Evolutionary conservation across 2,797 vertebrate genomes (phyloP), one percentile per base, ranked within the genome.

Genomic region (Anabas testudineus): DNA sequence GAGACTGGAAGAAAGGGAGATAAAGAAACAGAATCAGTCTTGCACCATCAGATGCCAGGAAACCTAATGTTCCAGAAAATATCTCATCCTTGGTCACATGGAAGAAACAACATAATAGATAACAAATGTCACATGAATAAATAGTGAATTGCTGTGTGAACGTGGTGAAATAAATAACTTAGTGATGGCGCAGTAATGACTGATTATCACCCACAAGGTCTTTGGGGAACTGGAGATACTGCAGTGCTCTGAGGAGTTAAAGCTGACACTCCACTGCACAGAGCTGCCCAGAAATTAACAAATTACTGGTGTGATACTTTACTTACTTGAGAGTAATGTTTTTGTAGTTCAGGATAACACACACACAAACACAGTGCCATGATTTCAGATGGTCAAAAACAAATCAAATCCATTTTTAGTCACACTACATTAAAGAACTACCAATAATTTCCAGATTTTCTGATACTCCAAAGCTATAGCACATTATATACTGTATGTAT

Each of bases 51-150:
- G 86, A 91, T 78, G 84, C 78, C 80, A 46, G 64, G 65, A 82
- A 72, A 66, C 71, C 70, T 88, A 93, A 92, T 92, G 91, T 90
- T 83, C 81, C 89, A 82, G 92, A 89, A 93, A 92, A 92, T 89
- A 70, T 86, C 81, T 88, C 67, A 87, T 91, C 89, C 82, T 87
- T 88, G 83, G 85, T 78, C 77, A 86, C 80, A 83, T 86, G 81
- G 89, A 88, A 85, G 65, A 74, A 88, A 81, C 80, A 82, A 74
- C 52, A 67, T 87, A 90, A 93, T 83, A 90, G 81, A 92, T 88
- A 85, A 91, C 84, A 87, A 87, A 80, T 88, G 91, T 87, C 88
- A 86, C 76, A 83, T 89, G 86, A 91, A 89, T 91, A 89, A 86
- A 84, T 92, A 81, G 92, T 90, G 78, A 88, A 91, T 67, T 73